Evolutionary conservation across 2,888 invertebrate species (phyloP).

Genomic region (Drosophila recens): DNA sequence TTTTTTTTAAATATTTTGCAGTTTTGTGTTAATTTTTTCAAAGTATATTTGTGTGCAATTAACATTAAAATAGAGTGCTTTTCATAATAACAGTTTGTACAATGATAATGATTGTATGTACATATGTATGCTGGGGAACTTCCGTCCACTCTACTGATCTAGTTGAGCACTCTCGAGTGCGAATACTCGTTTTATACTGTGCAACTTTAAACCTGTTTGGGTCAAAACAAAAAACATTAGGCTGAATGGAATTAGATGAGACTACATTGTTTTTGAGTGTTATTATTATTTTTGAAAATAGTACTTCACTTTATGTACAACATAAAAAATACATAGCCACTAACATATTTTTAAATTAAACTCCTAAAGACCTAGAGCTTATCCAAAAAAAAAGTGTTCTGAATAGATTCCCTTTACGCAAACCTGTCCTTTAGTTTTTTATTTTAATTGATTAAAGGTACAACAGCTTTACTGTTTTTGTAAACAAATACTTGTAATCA

Average conservation of each 20-base stretch:
- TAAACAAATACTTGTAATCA: no score
- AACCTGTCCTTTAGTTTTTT: no score
- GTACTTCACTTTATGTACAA: neutral
- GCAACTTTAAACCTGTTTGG: neutral
- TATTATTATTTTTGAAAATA: neutral
- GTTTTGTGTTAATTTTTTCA: no score
- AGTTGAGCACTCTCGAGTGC: neutral
- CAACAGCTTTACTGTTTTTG: neutral
- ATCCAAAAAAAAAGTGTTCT: no score
- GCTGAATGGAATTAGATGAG: neutral
- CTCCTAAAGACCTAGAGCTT: neutral
- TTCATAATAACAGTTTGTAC: no score
- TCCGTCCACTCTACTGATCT: neutral
- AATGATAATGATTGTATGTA: no score
- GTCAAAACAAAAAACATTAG: neutral
- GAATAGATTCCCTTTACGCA: neutral
- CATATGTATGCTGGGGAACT: neutral
- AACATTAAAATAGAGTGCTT: no score
- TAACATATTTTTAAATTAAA: neutral
- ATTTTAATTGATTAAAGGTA: no score
- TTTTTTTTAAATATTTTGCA: no score
- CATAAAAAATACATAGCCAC: no score
- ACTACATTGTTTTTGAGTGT: neutral
- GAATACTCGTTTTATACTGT: conserved; percentile 2
- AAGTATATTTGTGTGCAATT: no score